phyloP scores from a whole-genome alignment of 2,888 invertebrate genomes.

The Spatulosminthurus flaviceps region DNA sequence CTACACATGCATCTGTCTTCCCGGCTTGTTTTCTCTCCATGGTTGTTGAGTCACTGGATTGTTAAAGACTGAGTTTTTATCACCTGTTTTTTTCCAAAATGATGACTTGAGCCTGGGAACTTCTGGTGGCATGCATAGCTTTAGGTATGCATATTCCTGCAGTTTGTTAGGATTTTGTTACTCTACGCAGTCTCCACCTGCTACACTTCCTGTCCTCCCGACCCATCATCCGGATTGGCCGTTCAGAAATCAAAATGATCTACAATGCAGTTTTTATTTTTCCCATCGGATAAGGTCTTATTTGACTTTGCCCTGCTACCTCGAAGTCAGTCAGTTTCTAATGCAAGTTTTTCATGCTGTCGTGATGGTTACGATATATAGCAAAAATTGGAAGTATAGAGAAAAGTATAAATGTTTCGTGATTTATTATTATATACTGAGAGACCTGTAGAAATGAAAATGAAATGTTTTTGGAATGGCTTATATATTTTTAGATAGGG shows the following conservation, averaged over 20 bases:
- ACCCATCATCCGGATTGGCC: conserved; percentile 10
- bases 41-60: not conserved
- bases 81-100: not conserved
- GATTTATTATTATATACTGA: too few relatives aligned
- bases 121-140: conserved; percentile 12
- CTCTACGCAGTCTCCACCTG: conserved; percentile 22
- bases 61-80: not conserved
- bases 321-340: too few relatives aligned
- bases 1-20: too few relatives aligned
- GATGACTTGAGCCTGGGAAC: conserved; percentile 1
- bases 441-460: too few relatives aligned
- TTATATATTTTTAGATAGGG: too few relatives aligned
- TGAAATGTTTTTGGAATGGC: too few relatives aligned
- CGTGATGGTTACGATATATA: too few relatives aligned
- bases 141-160: not conserved
- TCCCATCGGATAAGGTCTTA: conserved; percentile 15
- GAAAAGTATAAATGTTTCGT: too few relatives aligned
- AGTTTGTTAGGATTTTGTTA: not conserved
- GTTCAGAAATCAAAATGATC: conserved; percentile 41
- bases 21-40: not conserved
- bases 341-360: too few relatives aligned
- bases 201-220: conserved; percentile 40
- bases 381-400: too few relatives aligned
- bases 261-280: conserved; percentile 34
- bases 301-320: conserved; percentile 27